These are phyloP conservation scores for Macrochelys suwanniensis DNA, from an alignment of 2,797 vertebrate genomes.

Conservation along the genomic window DNA sequence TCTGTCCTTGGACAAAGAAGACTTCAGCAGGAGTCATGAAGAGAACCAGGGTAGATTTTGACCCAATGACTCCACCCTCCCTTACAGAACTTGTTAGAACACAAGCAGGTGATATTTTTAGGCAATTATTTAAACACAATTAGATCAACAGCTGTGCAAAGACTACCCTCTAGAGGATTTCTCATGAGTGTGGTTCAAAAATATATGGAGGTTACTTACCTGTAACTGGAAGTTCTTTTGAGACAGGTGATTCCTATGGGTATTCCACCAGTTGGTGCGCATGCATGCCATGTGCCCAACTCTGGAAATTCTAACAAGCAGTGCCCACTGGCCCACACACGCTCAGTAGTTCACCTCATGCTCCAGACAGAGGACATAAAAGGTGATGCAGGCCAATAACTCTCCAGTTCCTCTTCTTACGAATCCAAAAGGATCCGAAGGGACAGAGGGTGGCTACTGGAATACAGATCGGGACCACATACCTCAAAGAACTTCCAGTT, in stretches of 20 bases:
- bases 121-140: background rate
- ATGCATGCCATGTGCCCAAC: background rate
- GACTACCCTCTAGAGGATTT: accelerated
- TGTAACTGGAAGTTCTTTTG: background rate
- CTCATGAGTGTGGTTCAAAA: background rate
- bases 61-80: background rate
- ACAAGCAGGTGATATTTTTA: background rate
- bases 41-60: background rate
- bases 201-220: background rate
- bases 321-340: background rate
- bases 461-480: background rate
- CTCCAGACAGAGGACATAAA: background rate
- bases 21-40: background rate
- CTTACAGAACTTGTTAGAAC: background rate
- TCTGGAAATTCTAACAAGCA: background rate
- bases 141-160: background rate
- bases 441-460: background rate
- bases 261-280: background rate
- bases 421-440: background rate
- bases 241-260: background rate
- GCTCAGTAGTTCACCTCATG: background rate
- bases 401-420: background rate
- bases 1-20: background rate
- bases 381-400: background rate
- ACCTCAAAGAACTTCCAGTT: background rate